Conservation (phyloP, 2,888 invertebrate genomes). For the Meiosimyza decipiens region DNA sequence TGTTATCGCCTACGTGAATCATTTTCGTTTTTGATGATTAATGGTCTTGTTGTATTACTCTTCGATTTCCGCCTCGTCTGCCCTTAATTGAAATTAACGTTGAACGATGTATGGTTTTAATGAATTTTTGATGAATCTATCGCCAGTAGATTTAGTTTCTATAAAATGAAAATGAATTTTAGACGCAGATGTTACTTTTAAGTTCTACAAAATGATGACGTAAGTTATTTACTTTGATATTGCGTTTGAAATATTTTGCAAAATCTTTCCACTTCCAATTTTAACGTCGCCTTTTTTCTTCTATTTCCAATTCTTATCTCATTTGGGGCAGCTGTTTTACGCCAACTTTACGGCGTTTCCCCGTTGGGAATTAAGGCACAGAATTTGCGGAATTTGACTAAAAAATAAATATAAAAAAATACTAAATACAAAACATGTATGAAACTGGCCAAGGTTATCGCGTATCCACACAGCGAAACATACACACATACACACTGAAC, state of each 20-base stretch:
- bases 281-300: slow-evolving; percentile 3
- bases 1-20: slow-evolving; percentile 85
- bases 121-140: no score
- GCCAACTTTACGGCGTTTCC: slow-evolving; percentile 16
- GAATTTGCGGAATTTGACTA: slow-evolving; percentile 12
- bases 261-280: slow-evolving; percentile 29
- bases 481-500: slow-evolving; percentile 15
- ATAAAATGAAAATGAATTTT: background rate
- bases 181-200: slow-evolving; percentile 40
- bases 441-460: slow-evolving; percentile 45
- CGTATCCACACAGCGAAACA: slow-evolving; percentile 35
- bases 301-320: slow-evolving; percentile 39
- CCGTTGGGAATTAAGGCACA: slow-evolving; percentile 15
- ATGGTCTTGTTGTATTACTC: slow-evolving; percentile 33
- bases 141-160: no score
- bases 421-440: slow-evolving; percentile 1
- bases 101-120: no score
- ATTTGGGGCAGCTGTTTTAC: slow-evolving; percentile 34
- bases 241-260: slow-evolving; percentile 15
- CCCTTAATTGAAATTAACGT: no score
- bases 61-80: background rate
- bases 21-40: slow-evolving; percentile 45
- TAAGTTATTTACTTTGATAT: slow-evolving; percentile 37
- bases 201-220: slow-evolving; percentile 40
- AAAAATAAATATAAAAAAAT: slow-evolving; percentile 10